Conservation (phyloP, 2,888 invertebrate species). For the Drosophila eohydei region DNA sequence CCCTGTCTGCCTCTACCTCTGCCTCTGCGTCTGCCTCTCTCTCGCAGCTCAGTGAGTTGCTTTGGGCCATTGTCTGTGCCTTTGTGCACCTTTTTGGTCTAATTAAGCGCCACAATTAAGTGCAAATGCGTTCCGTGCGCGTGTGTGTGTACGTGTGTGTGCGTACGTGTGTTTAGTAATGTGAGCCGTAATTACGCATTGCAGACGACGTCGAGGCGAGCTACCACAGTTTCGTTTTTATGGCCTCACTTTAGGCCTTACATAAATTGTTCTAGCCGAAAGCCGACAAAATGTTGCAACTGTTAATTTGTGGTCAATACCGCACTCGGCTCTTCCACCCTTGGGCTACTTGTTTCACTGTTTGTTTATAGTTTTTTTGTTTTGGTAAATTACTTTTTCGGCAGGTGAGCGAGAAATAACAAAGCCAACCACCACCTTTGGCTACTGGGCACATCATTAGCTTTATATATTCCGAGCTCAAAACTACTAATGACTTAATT, state of each 20-base stretch:
- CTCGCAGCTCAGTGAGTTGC: conserved; percentile 27
- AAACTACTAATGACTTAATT: conserved; percentile 71
- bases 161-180: conserved; percentile 58
- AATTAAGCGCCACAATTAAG: conserved; percentile 81
- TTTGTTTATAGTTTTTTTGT: conserved; percentile 40
- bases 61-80: conserved; percentile 67
- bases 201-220: conserved; percentile 51
- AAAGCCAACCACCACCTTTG: conserved; percentile 25
- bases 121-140: conserved; percentile 64
- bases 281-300: conserved; percentile 65
- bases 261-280: conserved; percentile 60
- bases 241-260: conserved; percentile 55
- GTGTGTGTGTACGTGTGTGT: conserved; percentile 17
- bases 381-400: conserved; percentile 62
- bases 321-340: conserved; percentile 46
- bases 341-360: conserved; percentile 13
- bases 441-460: conserved; percentile 49
- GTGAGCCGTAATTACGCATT: conserved; percentile 77
- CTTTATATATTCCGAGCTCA: conserved; percentile 14
- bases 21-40: neutral
- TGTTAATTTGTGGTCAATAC: conserved; percentile 81
- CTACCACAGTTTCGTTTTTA: conserved; percentile 51
- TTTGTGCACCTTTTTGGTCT: conserved; percentile 77
- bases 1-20: conserved; percentile 10
- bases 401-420: conserved; percentile 54